phyloP scores from a whole-genome alignment of 2,113 vertebrate species.

The Asarcornis scutulata region DNA sequence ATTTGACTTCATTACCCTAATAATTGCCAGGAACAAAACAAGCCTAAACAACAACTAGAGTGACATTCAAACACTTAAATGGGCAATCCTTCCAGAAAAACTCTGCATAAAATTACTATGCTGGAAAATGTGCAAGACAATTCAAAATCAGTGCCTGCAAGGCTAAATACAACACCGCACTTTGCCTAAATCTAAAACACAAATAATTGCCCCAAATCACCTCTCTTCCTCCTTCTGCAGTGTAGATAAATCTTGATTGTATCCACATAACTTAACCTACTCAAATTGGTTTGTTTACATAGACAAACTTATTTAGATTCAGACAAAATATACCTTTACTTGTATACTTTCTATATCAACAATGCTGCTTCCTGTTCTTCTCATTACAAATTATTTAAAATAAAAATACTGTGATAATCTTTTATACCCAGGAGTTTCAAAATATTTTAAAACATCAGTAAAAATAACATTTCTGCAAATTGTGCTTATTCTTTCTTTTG shows the following conservation, averaged over 20 bases:
- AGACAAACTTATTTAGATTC: neutral
- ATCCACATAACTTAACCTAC: fast-evolving
- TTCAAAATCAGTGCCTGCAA: neutral
- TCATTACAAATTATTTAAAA: neutral
- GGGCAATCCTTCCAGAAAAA: neutral
- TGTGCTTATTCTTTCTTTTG: neutral
- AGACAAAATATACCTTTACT: neutral
- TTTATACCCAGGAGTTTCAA: neutral
- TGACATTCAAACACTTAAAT: neutral
- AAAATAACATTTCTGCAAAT: neutral
- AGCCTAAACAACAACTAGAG: neutral
- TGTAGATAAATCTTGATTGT: neutral
- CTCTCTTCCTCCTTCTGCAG: neutral
- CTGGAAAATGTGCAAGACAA: neutral
- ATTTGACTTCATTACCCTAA: neutral
- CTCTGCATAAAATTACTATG: neutral
- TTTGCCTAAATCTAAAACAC: neutral
- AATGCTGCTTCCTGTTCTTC: neutral
- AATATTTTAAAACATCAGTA: neutral
- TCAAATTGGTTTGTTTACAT: neutral
- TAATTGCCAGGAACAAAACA: neutral
- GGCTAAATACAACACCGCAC: neutral
- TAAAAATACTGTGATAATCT: neutral
- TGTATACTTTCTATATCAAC: neutral
- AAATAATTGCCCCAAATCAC: neutral